phyloP scores from a whole-genome alignment of 2,797 vertebrate species.

The Artibeus lituratus region DNA sequence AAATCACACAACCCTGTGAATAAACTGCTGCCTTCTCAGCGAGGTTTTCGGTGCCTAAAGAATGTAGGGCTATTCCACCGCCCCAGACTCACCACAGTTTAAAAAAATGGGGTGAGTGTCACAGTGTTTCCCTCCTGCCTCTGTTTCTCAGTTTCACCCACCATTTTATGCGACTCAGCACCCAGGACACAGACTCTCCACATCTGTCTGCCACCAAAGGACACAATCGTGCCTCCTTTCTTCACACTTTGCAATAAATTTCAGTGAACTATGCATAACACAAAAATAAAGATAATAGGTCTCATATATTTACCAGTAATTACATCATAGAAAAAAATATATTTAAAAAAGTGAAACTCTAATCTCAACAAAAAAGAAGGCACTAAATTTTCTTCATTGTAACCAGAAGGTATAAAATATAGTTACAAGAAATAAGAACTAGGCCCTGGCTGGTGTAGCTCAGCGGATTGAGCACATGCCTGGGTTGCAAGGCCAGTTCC shows the following conservation, averaged over 20 bases:
- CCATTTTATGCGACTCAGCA: neutral
- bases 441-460: too few relatives aligned
- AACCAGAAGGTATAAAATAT: neutral
- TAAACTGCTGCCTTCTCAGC: neutral
- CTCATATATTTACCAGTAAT: neutral
- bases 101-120: neutral
- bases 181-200: neutral
- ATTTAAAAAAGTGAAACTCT: neutral
- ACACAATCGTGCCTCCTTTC: neutral
- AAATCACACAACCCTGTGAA: neutral
- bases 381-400: conserved; percentile 13
- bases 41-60: neutral
- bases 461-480: too few relatives aligned
- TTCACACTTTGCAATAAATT: neutral
- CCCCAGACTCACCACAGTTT: neutral
- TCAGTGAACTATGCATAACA: neutral
- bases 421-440: neutral
- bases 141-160: neutral
- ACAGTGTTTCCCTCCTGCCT: neutral
- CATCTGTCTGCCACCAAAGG: neutral
- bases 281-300: neutral
- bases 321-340: neutral
- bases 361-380: neutral
- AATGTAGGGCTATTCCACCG: neutral
- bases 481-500: too few relatives aligned